These are phyloP conservation scores for Galeruca laticollis DNA, from an alignment of 2,888 invertebrate genomes.

Conservation along the genomic window DNA sequence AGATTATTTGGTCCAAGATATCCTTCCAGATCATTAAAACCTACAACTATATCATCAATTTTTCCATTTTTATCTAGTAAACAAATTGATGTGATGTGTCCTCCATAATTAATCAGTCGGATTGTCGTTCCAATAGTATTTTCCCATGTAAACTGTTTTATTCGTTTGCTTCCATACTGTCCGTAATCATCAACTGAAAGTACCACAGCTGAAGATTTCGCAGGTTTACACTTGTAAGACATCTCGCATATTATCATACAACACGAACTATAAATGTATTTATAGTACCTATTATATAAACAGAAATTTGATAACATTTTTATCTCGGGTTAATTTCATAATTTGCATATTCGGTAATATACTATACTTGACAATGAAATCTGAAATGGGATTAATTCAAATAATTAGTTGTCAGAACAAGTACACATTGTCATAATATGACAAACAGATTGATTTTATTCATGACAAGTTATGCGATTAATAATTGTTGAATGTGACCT, in stretches of 20 bases:
- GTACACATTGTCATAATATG: neutral
- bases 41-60: constrained; percentile 47
- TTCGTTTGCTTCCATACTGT: neutral
- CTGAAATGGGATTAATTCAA: neutral
- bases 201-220: neutral
- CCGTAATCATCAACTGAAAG: constrained; percentile 12
- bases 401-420: neutral
- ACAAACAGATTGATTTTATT: neutral
- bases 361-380: neutral
- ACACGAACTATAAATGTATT: too few species aligned
- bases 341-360: neutral
- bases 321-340: neutral
- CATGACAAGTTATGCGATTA: too few species aligned
- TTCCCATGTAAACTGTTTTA: constrained; percentile 32
- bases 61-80: constrained; percentile 72
- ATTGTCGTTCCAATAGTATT: constrained; percentile 59
- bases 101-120: constrained; percentile 84
- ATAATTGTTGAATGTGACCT: too few species aligned
- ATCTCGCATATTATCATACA: neutral
- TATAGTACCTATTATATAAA: neutral
- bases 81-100: constrained; percentile 81
- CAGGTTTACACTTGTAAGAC: neutral
- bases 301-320: neutral
- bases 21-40: constrained; percentile 47
- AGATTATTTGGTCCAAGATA: constrained; percentile 46